Base-by-base conservation (phyloP, 2,797 vertebrate genomes). In the Chelmon rostratus region DNA sequence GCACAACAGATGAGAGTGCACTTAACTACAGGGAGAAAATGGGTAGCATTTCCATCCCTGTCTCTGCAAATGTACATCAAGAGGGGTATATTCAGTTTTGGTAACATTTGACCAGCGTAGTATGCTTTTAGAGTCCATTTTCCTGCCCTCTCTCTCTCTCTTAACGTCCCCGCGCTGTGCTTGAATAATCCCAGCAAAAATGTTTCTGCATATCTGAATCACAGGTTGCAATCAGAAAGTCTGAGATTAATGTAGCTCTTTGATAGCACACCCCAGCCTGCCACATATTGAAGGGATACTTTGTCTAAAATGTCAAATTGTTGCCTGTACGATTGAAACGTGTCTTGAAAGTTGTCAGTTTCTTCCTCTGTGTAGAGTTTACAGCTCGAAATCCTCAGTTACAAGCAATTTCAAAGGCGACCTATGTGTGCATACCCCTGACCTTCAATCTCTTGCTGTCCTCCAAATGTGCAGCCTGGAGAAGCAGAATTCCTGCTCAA, bases 1-100 rank as follows among this genome's bases (percentile, higher is more conserved):
- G 86, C 77, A 76, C 80, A 92, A 87, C 85, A 86, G 88, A 92
- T 80, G 87, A 91, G 87, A 94, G 93, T 92, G 92, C 93, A 94
- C 94, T 95, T 93, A 94, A 88, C 86, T 85, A 81, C 79, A 65
- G 69, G 88, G 85, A 88, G 79, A 87, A 91, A 92, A 92, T 89
- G 84, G 86, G 76, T 63, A 85, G 79, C 73, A 69, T 93, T 94
- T 92, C 89, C 86, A 91, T 90, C 76, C 66, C 70, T 49, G 28
- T 90, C 82, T 78, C 68, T 65, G 84, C 69, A 89, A 91, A 92
- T 89, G 91, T 84, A 78, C 86, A 83, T 91, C 80, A 85, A 93
- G 91, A 76, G 80, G 79, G 79, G 78, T 86, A 68, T 85, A 82
- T 86, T 85, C 79, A 78, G 76, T 92, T 92, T 90, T 83, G 80